Evolutionary conservation across 2,888 invertebrate species (phyloP).

Genomic region (Drosophila leonis): DNA sequence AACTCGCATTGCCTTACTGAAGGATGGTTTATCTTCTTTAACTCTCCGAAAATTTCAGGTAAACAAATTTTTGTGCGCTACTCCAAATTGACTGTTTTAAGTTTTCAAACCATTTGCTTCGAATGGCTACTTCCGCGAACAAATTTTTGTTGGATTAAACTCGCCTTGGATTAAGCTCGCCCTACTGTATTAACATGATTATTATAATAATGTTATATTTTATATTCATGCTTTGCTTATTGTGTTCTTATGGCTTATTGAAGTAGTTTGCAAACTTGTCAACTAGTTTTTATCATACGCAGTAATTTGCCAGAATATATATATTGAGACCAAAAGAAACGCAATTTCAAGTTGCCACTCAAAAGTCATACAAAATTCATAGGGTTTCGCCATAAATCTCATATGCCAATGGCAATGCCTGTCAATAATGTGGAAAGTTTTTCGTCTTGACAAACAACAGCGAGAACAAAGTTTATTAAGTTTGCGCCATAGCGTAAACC

Average conservation of each 20-base stretch:
- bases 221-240: neutral
- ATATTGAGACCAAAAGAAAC: neutral
- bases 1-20: neutral
- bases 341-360: constrained; percentile 56
- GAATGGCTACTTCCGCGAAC: neutral
- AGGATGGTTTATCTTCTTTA: neutral
- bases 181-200: neutral
- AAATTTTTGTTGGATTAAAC: no score
- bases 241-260: neutral
- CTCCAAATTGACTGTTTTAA: no score
- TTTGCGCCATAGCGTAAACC: constrained; percentile 58
- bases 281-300: constrained; percentile 3
- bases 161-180: neutral
- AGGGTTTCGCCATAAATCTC: constrained; percentile 57
- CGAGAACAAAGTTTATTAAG: constrained; percentile 68
- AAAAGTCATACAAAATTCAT: constrained; percentile 64
- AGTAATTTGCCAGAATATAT: constrained; percentile 22
- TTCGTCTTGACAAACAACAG: constrained; percentile 35
- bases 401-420: constrained; percentile 54
- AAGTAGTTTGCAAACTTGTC: constrained; percentile 2
- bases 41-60: neutral
- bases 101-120: neutral
- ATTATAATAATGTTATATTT: neutral
- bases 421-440: constrained; percentile 64
- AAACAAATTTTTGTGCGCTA: no score